These are phyloP conservation scores for Hetaerina americana DNA, from an alignment of 1,140 invertebrate genomes.

Conservation along the genomic window DNA sequence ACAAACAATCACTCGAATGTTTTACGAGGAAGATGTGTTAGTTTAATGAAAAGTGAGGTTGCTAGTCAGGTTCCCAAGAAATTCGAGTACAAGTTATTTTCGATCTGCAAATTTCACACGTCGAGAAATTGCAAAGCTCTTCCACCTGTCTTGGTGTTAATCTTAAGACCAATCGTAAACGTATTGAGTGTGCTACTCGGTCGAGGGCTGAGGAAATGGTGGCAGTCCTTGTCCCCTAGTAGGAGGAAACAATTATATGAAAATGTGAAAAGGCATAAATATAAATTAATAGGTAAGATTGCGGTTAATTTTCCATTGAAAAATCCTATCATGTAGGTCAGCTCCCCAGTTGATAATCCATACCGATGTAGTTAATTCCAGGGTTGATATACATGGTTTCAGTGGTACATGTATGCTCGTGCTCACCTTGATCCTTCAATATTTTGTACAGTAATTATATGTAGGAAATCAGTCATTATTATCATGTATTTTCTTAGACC, in stretches of 20 bases:
- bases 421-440: conserved; percentile 10
- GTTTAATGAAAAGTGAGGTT: no score
- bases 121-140: conserved; percentile 19
- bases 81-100: no score
- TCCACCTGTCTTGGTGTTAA: conserved; percentile 21
- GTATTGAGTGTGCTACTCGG: conserved; percentile 27
- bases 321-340: no score
- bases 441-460: conserved; percentile 19
- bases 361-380: no score
- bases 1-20: no score
- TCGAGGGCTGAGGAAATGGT: conserved; percentile 34
- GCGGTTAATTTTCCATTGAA: conserved; percentile 9
- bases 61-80: no score
- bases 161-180: conserved; percentile 25
- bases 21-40: no score
- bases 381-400: no score
- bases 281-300: conserved; percentile 20
- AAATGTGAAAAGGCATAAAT: conserved; percentile 23
- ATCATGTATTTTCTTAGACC: no score
- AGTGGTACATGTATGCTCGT: no score
- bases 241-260: conserved; percentile 21
- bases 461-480: no score
- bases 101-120: conserved; percentile 25
- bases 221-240: conserved; percentile 27
- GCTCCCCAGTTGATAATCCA: no score